A percentile compares a stretch with the other conserved stretches of the same genome.
Evolutionary conservation across 2,113 vertebrate species (phyloP).

Genomic region (Pseudois nayaur): DNA sequence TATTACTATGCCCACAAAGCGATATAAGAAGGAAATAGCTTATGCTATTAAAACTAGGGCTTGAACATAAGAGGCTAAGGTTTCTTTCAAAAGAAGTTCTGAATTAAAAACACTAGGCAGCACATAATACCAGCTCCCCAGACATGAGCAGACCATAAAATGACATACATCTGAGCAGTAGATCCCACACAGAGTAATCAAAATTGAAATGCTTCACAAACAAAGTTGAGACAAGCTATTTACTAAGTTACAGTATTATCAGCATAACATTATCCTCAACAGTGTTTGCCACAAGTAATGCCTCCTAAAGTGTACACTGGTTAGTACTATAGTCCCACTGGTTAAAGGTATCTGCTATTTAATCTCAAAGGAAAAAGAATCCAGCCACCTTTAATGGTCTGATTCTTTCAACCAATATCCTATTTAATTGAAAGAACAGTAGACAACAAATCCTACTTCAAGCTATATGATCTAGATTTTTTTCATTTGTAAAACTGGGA

Average conservation of each 20-base stretch:
- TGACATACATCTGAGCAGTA: conserved; percentile 36
- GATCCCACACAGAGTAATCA: conserved; percentile 61
- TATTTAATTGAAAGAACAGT: conserved; percentile 28
- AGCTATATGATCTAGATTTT: neutral
- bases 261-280: conserved; percentile 47
- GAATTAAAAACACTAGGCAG: conserved; percentile 78
- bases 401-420: neutral
- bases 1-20: conserved; percentile 78
- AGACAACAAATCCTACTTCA: neutral
- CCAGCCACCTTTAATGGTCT: neutral
- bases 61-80: conserved; percentile 61
- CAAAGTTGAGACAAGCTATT: conserved; percentile 59
- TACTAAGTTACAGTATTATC: conserved; percentile 55
- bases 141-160: conserved; percentile 60
- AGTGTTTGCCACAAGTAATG: conserved; percentile 50
- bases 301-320: conserved; percentile 58
- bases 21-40: conserved; percentile 76
- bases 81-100: conserved; percentile 69
- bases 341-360: conserved; percentile 39
- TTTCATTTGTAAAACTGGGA: neutral
- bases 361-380: conserved; percentile 27
- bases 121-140: conserved; percentile 49
- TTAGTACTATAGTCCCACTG: conserved; percentile 55
- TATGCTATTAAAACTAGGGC: conserved; percentile 76
- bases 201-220: conserved; percentile 68